These are phyloP conservation scores for Neolamprologus brichardi DNA, from an alignment of 2,113 vertebrate genomes.

Conservation along the genomic window DNA sequence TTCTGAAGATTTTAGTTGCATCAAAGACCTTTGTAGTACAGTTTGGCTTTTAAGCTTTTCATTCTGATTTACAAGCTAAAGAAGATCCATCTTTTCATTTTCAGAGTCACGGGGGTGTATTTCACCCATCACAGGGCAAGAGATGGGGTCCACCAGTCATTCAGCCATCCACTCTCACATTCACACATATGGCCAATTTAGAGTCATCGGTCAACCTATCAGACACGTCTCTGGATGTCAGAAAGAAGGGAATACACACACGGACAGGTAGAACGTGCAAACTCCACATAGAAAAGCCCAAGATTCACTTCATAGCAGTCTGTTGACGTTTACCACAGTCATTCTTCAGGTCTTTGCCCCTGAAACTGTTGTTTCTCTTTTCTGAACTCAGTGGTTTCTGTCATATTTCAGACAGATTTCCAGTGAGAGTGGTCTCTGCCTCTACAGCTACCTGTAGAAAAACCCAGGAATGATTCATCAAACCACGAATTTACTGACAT, in stretches of 20 bases:
- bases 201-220: not conserved
- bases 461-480: not conserved
- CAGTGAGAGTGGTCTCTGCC: not conserved
- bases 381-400: not conserved
- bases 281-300: not conserved
- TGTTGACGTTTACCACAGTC: not conserved
- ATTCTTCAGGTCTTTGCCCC: not conserved
- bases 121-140: not conserved
- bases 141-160: not conserved
- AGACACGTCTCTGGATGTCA: accelerated
- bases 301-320: not conserved
- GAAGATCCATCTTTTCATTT: not conserved
- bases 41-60: not conserved
- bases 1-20: not conserved
- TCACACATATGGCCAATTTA: not conserved
- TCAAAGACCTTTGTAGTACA: not conserved
- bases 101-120: not conserved
- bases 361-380: not conserved
- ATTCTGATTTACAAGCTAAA: not conserved
- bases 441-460: not conserved
- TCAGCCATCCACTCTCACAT: not conserved
- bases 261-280: not conserved
- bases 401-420: accelerated
- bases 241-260: not conserved
- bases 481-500: not conserved